Evolutionary conservation across 2,797 vertebrate genomes (phyloP).

Genomic region (Zalophus californianus): DNA sequence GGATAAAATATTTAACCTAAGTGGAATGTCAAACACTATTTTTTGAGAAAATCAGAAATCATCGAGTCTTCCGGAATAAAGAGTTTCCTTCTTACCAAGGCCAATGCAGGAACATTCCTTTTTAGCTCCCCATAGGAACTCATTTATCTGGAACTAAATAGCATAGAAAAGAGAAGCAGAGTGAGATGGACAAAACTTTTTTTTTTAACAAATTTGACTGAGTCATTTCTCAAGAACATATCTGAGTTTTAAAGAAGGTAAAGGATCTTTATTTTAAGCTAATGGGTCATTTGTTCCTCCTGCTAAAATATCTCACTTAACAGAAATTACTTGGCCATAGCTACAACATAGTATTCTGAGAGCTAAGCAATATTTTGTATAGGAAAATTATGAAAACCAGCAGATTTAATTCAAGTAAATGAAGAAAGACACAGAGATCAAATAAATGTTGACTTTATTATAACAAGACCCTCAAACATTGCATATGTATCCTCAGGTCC

Average conservation of each 20-base stretch:
- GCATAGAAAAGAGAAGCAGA: slow-evolving; percentile 40
- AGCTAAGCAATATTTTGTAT: background rate
- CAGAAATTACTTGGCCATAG: background rate
- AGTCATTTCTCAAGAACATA: slow-evolving; percentile 46
- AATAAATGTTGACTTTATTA: background rate
- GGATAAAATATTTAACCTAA: background rate
- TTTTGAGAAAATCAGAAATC: background rate
- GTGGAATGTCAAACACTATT: background rate
- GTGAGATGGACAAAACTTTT: background rate
- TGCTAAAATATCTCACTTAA: slow-evolving; percentile 15
- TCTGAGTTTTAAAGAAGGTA: slow-evolving; percentile 52
- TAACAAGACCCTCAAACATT: background rate
- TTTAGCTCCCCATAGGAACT: background rate
- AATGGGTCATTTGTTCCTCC: background rate
- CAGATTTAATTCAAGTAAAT: slow-evolving; percentile 25
- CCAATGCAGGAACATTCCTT: background rate
- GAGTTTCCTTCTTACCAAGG: background rate
- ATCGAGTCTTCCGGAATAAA: background rate
- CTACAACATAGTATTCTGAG: background rate
- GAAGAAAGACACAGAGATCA: background rate
- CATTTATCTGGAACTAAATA: slow-evolving; percentile 16
- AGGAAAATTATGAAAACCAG: background rate
- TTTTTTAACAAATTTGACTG: slow-evolving; percentile 38
- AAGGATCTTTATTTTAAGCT: slow-evolving; percentile 5
- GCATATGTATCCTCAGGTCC: background rate